phyloP scores from a whole-genome alignment of 2,888 invertebrate species.

The Mesochorus sp. region DNA sequence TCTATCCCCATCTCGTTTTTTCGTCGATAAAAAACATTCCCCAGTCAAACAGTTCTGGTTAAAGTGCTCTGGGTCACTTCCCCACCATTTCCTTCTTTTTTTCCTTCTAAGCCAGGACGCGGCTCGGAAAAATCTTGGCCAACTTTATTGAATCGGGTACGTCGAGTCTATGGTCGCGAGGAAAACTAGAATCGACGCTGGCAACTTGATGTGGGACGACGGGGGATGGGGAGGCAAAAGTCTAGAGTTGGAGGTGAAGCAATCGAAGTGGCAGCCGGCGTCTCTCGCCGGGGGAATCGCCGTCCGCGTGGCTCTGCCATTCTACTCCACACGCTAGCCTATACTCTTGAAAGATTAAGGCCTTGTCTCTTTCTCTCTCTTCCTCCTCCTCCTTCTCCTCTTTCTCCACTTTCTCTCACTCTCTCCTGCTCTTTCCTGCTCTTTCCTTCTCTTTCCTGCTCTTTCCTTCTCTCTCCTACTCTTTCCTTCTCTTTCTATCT shows the following conservation, averaged over 20 bases:
- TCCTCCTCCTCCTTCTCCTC: constrained; percentile 45
- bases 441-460: constrained; percentile 46
- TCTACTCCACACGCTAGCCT: constrained; percentile 65
- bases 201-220: not conserved
- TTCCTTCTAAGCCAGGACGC: too few species aligned
- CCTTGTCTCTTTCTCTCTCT: constrained; percentile 70
- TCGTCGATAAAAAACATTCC: not conserved
- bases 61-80: too few species aligned
- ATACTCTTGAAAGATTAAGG: constrained; percentile 77
- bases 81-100: too few species aligned
- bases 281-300: constrained; percentile 71
- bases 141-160: constrained; percentile 29
- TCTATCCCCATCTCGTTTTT: too few species aligned
- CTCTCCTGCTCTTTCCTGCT: not conserved
- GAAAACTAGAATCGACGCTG: constrained; percentile 34
- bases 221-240: constrained; percentile 6
- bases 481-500: not conserved
- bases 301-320: constrained; percentile 46
- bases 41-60: too few species aligned
- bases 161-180: constrained; percentile 14
- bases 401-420: constrained; percentile 11
- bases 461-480: constrained; percentile 44
- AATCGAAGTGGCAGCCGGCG: constrained; percentile 60
- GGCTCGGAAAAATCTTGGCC: not conserved
- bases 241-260: constrained; percentile 61